A percentile compares a stretch with the other conserved stretches of the same genome.
Conservation (phyloP, 2,113 vertebrate genomes). For the Cheilinus undulatus region DNA sequence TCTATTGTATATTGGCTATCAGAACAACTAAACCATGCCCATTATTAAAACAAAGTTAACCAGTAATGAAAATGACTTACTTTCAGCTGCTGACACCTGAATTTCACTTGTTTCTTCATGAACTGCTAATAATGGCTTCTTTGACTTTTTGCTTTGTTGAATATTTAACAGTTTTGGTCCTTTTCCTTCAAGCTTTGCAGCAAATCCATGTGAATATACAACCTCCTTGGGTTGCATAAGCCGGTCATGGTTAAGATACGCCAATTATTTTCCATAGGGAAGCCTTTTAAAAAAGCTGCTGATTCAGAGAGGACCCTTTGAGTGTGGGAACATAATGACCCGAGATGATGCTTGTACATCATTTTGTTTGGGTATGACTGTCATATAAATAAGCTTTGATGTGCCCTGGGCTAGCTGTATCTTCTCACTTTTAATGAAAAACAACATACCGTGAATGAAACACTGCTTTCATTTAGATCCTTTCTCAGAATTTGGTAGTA, state of each 20-base stretch:
- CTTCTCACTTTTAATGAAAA: neutral
- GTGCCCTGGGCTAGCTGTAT: neutral
- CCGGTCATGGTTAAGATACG: neutral
- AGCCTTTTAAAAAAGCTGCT: neutral
- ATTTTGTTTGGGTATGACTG: neutral
- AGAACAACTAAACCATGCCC: too few species aligned
- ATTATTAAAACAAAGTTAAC: too few species aligned
- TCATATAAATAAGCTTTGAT: neutral
- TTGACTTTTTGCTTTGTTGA: too few species aligned
- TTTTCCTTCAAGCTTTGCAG: neutral
- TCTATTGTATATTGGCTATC: too few species aligned
- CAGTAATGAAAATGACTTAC: too few species aligned
- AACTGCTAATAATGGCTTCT: too few species aligned
- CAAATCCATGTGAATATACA: neutral
- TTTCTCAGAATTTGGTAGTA: neutral
- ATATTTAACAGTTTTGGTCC: too few species aligned
- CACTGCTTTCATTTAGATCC: neutral
- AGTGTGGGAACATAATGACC: conserved; percentile 6
- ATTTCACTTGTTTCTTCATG: too few species aligned
- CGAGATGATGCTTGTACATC: conserved; percentile 1
- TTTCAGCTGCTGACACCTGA: too few species aligned
- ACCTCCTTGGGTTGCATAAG: neutral
- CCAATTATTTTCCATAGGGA: neutral
- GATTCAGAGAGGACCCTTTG: neutral
- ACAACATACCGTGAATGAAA: neutral